Evolutionary conservation across 2,888 invertebrate genomes (phyloP).

Genomic region (Acanthosepion esculentum): DNA sequence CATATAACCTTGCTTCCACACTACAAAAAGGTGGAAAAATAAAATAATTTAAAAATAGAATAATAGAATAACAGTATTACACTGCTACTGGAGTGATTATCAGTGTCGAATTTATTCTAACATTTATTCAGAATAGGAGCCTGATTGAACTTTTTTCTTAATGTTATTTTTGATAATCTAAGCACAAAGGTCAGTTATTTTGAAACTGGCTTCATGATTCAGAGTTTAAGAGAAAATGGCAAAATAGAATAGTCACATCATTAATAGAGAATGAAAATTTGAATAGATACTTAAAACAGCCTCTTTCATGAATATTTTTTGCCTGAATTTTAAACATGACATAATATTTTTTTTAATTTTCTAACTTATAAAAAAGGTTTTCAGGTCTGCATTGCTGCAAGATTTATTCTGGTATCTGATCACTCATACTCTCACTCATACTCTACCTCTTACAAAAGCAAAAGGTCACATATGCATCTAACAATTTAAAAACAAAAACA

Average conservation of each 20-base stretch:
- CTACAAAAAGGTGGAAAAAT: conserved; percentile 25
- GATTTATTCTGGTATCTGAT: background rate
- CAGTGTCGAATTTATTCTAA: background rate
- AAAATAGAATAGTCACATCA: no score
- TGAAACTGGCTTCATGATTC: no score
- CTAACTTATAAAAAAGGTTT: no score
- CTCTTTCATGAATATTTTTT: no score
- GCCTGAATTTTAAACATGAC: no score
- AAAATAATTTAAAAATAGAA: background rate
- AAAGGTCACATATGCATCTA: background rate
- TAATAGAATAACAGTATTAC: background rate
- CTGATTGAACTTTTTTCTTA: background rate
- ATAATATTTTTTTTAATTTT: no score
- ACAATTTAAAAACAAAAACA: background rate
- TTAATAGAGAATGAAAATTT: no score
- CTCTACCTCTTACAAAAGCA: background rate
- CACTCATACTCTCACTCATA: no score
- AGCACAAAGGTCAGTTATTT: no score
- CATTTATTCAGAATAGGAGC: background rate
- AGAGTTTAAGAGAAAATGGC: no score
- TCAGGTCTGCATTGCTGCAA: background rate
- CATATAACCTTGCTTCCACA: conserved; percentile 33
- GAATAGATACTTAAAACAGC: no score
- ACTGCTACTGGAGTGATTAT: background rate
- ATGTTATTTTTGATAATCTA: no score